These are phyloP conservation scores for Pedetes capensis DNA, from an alignment of 2,113 vertebrate species.

Conservation along the genomic window DNA sequence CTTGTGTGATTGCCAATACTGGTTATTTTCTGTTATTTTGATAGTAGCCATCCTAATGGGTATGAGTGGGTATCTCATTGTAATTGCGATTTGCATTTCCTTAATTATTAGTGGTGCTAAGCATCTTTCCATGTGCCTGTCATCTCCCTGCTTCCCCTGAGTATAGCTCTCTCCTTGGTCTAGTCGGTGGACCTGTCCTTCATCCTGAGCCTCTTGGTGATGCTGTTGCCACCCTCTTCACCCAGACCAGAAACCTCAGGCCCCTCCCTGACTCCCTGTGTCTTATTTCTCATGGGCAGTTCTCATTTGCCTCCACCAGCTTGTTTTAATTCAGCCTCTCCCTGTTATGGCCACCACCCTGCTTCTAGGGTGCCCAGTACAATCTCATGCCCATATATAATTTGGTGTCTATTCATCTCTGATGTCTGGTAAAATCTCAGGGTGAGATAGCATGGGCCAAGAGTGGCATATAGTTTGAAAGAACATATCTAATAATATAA, in stretches of 20 bases:
- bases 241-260: not conserved
- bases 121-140: not conserved
- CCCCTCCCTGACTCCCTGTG: not conserved
- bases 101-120: not conserved
- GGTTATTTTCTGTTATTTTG: not conserved
- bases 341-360: not conserved
- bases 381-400: not conserved
- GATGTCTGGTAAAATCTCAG: not conserved
- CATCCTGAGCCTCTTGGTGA: not conserved
- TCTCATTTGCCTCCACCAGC: not conserved
- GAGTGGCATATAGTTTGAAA: not conserved
- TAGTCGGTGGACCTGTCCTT: not conserved
- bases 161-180: not conserved
- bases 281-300: not conserved
- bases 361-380: not conserved
- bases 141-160: not conserved
- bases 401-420: conserved; percentile 6
- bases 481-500: not conserved
- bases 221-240: not conserved
- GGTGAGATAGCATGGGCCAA: not conserved
- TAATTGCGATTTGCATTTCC: not conserved
- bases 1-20: not conserved
- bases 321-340: not conserved
- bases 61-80: not conserved
- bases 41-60: not conserved